Evolutionary conservation across 1,140 invertebrate species (phyloP).

Genomic region (Meloidogyne exigua): DNA sequence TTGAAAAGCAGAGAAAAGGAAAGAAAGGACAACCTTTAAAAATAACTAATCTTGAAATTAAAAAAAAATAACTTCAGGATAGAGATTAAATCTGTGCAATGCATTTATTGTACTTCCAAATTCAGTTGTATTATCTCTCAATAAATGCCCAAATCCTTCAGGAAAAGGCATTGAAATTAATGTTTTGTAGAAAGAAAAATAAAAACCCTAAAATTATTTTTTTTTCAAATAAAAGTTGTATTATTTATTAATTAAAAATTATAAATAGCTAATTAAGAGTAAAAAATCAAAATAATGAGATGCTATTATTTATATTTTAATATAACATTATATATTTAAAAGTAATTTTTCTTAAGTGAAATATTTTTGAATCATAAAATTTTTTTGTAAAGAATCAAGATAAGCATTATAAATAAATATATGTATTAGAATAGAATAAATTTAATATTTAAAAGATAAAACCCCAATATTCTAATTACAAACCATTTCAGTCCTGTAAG

Average conservation of each 20-base stretch:
- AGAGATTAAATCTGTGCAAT: slow-evolving; percentile 77
- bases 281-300: too few species aligned
- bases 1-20: slow-evolving; percentile 68
- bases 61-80: slow-evolving; percentile 73
- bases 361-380: too few species aligned
- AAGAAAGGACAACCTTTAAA: slow-evolving; percentile 69
- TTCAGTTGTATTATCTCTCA: slow-evolving; percentile 77
- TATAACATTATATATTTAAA: too few species aligned
- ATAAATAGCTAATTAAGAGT: too few species aligned
- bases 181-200: slow-evolving; percentile 83
- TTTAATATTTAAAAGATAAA: too few species aligned
- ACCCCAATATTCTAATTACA: slow-evolving; percentile 11
- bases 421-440: too few species aligned
- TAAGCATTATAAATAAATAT: too few species aligned
- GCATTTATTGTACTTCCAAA: slow-evolving; percentile 78
- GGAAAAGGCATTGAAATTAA: slow-evolving; percentile 72
- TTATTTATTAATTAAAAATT: too few species aligned
- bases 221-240: too few species aligned
- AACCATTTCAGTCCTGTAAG: slow-evolving; percentile 69
- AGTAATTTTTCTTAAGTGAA: too few species aligned
- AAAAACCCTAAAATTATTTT: slow-evolving; percentile 72
- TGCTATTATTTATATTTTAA: too few species aligned
- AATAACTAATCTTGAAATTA: slow-evolving; percentile 23
- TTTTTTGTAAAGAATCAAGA: too few species aligned
- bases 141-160: slow-evolving; percentile 71